These are phyloP conservation scores for Phalacrocorax aristotelis DNA, from an alignment of 2,113 vertebrate species.

Conservation along the genomic window DNA sequence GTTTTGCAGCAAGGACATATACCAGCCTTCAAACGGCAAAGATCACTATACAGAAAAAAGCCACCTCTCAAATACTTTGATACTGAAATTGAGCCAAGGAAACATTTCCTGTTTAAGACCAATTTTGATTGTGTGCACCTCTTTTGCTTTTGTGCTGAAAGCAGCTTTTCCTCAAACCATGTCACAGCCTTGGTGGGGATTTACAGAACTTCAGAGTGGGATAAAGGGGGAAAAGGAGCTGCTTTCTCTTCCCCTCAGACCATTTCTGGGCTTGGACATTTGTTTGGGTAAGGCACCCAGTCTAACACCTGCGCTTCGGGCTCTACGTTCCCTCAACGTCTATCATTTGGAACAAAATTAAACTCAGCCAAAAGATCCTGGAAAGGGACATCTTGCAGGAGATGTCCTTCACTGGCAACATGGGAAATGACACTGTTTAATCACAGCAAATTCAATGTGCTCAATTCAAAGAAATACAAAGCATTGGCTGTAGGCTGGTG, in stretches of 20 bases:
- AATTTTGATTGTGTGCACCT: accelerated
- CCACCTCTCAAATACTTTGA: not conserved
- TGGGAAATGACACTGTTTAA: accelerated
- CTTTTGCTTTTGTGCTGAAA: not conserved
- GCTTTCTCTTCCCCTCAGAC: not conserved
- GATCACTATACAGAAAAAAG: accelerated
- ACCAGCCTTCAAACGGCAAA: not conserved
- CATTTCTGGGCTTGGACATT: not conserved
- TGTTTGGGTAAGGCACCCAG: not conserved
- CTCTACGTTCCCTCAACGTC: not conserved
- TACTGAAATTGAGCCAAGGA: not conserved
- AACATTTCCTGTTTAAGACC: not conserved
- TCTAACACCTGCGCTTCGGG: not conserved
- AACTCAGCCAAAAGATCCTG: not conserved
- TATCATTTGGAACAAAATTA: not conserved
- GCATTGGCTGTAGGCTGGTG: not conserved
- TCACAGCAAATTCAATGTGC: accelerated
- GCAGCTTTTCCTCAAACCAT: not conserved
- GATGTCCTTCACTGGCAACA: not conserved
- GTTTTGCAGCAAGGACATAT: not conserved
- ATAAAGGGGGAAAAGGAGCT: not conserved
- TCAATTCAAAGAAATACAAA: not conserved
- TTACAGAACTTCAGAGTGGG: not conserved
- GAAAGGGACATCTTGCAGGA: not conserved
- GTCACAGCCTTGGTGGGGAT: not conserved